A percentile compares a stretch with the other conserved stretches of the same genome.
phyloP scores from a whole-genome alignment of 2,888 invertebrate genomes.

The Boloria euphrosyne region DNA sequence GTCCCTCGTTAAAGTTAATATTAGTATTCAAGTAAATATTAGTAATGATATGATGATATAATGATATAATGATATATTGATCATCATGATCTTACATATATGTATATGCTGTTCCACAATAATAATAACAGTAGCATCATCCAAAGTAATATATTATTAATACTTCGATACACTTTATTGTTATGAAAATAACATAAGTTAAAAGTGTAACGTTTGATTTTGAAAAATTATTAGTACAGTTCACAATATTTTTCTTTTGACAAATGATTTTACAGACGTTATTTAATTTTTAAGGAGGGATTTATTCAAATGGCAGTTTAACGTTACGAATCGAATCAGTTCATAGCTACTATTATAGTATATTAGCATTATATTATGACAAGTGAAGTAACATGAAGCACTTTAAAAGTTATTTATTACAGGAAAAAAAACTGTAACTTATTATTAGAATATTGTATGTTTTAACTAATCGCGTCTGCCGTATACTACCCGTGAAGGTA shows the following conservation, averaged over 20 bases:
- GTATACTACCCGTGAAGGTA: no score
- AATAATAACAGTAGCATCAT: slow-evolving; percentile 38
- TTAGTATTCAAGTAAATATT: slow-evolving; percentile 1
- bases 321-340: not conserved
- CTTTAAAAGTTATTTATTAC: no score
- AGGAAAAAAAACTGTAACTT: no score
- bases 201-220: slow-evolving; percentile 42
- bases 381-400: not conserved
- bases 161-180: slow-evolving; percentile 38
- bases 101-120: slow-evolving; percentile 16
- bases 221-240: slow-evolving; percentile 38
- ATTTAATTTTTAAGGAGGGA: slow-evolving; percentile 8
- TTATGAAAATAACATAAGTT: slow-evolving; percentile 38
- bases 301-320: not conserved
- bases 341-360: not conserved
- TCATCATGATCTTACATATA: slow-evolving; percentile 12
- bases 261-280: slow-evolving; percentile 29
- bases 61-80: no score
- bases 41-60: no score
- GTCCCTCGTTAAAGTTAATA: not conserved
- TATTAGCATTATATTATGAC: no score
- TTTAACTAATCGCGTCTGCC: no score
- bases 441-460: no score
- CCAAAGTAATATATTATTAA: slow-evolving; percentile 32
- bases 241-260: slow-evolving; percentile 35